These are phyloP conservation scores for Tribolium freemani DNA, from an alignment of 2,888 invertebrate genomes.

Conservation along the genomic window DNA sequence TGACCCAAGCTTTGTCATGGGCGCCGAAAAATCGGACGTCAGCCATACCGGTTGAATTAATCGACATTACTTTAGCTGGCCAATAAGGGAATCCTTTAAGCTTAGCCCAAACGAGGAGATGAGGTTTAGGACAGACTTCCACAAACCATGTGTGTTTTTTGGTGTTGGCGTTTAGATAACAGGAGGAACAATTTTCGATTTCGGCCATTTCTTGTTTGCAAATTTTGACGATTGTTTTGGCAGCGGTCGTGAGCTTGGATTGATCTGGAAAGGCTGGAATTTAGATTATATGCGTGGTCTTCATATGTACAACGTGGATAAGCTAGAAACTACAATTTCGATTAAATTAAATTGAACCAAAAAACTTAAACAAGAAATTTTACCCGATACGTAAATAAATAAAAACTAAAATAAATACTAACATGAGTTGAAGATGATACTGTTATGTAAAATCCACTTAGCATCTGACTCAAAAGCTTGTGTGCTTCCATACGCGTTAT, in stretches of 20 bases:
- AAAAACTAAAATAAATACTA: constrained; percentile 12
- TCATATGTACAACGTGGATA: background rate
- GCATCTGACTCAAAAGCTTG: constrained; percentile 92
- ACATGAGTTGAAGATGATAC: constrained; percentile 90
- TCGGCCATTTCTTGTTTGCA: constrained; percentile 92
- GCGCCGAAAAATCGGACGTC: constrained; percentile 96
- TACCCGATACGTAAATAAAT: background rate
- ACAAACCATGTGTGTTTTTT: constrained; percentile 89
- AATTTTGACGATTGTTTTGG: constrained; percentile 85
- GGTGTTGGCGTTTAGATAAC: constrained; percentile 89
- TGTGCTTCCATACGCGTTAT: constrained; percentile 85
- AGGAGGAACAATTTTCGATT: constrained; percentile 94
- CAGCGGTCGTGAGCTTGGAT: constrained; percentile 82
- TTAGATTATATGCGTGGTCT: constrained; percentile 35
- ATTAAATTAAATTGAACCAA: no score
- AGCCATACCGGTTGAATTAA: constrained; percentile 75
- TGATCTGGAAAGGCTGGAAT: constrained; percentile 71
- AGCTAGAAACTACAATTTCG: no score
- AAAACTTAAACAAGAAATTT: no score
- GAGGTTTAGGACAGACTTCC: constrained; percentile 91
- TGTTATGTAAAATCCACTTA: constrained; percentile 95
- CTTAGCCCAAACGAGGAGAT: constrained; percentile 95
- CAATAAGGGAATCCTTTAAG: constrained; percentile 97
- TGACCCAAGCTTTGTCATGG: constrained; percentile 94
- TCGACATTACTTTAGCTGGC: constrained; percentile 94